These are phyloP conservation scores for Monopis laevigella DNA, from an alignment of 2,888 invertebrate genomes.

Conservation along the genomic window DNA sequence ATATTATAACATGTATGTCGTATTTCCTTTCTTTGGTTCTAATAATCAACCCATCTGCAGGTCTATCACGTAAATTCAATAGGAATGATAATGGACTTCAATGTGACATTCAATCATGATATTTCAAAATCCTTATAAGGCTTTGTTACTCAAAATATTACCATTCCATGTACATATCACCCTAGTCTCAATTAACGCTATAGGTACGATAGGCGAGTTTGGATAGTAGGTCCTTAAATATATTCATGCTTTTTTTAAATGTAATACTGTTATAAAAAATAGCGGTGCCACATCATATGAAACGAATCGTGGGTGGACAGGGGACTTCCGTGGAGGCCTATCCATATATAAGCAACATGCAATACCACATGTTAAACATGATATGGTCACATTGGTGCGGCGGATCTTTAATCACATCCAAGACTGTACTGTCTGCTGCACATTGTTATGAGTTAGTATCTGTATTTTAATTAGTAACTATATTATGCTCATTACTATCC, in stretches of 20 bases:
- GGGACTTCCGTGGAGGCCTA: slow-evolving; percentile 12
- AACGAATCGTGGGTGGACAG: slow-evolving; percentile 11
- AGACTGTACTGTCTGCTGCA: slow-evolving; percentile 12
- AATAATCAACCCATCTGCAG: too few relatives aligned
- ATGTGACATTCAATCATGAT: too few relatives aligned
- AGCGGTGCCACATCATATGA: slow-evolving; percentile 11
- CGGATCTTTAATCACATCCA: slow-evolving; percentile 11
- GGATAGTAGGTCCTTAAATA: not conserved
- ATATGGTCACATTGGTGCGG: slow-evolving; percentile 12
- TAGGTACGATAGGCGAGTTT: too few relatives aligned
- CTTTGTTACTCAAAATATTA: not conserved
- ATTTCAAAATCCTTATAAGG: too few relatives aligned
- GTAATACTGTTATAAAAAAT: not conserved
- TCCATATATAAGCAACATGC: slow-evolving; percentile 12
- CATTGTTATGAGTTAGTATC: slow-evolving; percentile 14
- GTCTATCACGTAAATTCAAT: too few relatives aligned
- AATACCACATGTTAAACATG: not conserved
- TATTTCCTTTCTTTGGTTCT: too few relatives aligned
- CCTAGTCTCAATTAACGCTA: not conserved
- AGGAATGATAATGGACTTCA: too few relatives aligned
- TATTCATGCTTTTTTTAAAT: not conserved
- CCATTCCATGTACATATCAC: not conserved
- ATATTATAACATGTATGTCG: too few relatives aligned
- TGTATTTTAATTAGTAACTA: not conserved
- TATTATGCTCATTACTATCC: not conserved